Evolutionary conservation across 2,797 vertebrate genomes (phyloP).

Genomic region (Nothura maculosa): DNA sequence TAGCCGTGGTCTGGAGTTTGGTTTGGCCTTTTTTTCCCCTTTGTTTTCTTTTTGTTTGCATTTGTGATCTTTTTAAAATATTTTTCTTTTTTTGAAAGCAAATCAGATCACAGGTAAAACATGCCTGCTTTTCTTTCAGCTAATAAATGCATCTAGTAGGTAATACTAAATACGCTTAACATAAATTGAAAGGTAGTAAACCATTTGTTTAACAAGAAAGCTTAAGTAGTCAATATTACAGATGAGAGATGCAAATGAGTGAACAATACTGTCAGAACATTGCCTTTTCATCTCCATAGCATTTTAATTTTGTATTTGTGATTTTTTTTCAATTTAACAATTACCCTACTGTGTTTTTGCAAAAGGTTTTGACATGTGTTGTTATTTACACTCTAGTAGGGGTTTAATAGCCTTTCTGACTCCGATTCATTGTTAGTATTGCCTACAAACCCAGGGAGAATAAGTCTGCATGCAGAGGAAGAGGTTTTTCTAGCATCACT

Average conservation of each 20-base stretch:
- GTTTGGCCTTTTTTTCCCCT: too few relatives aligned
- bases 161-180: background rate
- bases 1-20: background rate
- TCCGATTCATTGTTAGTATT: background rate
- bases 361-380: background rate
- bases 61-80: too few relatives aligned
- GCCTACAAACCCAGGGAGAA: accelerated
- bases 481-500: background rate
- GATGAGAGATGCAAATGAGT: conserved; percentile 16
- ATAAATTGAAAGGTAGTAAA: background rate
- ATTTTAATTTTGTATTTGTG: background rate
- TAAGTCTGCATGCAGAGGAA: background rate
- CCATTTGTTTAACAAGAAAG: background rate
- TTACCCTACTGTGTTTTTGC: background rate
- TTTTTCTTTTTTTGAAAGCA: too few relatives aligned
- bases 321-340: background rate
- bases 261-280: background rate
- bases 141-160: background rate
- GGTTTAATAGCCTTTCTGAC: background rate
- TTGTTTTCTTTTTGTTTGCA: too few relatives aligned
- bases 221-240: background rate
- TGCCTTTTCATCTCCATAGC: background rate
- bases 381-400: background rate
- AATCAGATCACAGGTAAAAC: background rate
- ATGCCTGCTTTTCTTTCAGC: background rate